These are phyloP conservation scores for Brachypalpus laphriformis DNA, from an alignment of 2,888 invertebrate genomes.

Conservation along the genomic window DNA sequence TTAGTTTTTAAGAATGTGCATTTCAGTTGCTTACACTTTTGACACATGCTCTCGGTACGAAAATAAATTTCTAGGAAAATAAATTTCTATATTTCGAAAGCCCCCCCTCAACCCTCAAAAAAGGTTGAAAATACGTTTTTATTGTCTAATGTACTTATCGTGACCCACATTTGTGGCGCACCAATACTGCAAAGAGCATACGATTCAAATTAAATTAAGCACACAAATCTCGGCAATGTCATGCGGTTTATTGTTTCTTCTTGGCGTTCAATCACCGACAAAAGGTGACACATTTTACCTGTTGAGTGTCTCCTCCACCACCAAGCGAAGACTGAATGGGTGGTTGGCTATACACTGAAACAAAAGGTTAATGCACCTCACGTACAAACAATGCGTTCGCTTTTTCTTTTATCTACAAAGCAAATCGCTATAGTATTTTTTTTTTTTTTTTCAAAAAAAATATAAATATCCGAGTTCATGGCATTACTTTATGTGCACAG, in stretches of 20 bases:
- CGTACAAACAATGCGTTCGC: constrained; percentile 54
- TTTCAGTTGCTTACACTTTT: neutral
- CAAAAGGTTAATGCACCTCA: constrained; percentile 69
- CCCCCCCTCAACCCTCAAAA: neutral
- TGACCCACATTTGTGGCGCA: constrained; percentile 47
- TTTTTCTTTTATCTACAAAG: neutral
- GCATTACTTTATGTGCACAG: neutral
- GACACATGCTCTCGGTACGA: neutral
- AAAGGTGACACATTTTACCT: constrained; percentile 54
- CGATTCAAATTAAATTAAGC: constrained; percentile 43
- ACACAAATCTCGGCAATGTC: constrained; percentile 61
- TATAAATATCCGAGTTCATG: neutral
- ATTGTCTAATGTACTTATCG: constrained; percentile 3
- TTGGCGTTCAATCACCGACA: constrained; percentile 52
- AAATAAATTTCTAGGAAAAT: constrained; percentile 1
- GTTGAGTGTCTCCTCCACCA: neutral
- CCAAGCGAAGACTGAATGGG: neutral
- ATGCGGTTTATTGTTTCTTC: constrained; percentile 50
- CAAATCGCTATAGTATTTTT: neutral
- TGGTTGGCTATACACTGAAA: constrained; percentile 2
- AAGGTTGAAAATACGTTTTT: neutral
- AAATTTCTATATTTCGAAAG: constrained; percentile 9
- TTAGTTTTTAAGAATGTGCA: too few relatives aligned
- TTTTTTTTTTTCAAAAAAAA: neutral
- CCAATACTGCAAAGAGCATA: constrained; percentile 33